Evolutionary conservation across 2,888 invertebrate species (phyloP), one percentile per base, ranked within the genome.

Genomic region (Vanessa cardui): DNA sequence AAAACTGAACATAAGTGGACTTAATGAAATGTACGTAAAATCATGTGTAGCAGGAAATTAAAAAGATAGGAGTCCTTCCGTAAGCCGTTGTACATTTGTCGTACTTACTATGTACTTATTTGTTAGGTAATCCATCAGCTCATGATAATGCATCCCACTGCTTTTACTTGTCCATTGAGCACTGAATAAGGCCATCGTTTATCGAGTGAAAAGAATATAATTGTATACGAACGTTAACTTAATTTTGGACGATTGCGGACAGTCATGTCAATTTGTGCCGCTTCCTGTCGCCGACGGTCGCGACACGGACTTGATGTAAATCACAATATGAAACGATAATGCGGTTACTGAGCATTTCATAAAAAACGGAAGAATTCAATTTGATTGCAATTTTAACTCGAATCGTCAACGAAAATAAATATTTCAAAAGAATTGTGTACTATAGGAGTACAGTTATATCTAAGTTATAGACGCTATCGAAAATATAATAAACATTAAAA

Each of bases 211-310:
- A 72, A 62, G 67, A 73, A 69, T 71, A 64, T 62, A 70, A 71
- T 72, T 72, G 69, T 68, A 62, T 70, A 69, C 72, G 71, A 72
- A 73, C 66, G 71, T 68, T 71, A 74, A 75, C 70, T 70, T 69
- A 66, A 75, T 75, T 72, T 72, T 52, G 67, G 62, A 58, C 68
- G 69, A 70, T 70, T 58, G 71, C 66, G 67, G 72, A 72, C 72
- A 72, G 68, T 72, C 72, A 69, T 70, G 73, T 72, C 73, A 71
- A 73, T 74, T 76, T 72, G 60, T 45, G 68, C 58, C 68, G 59
- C 65, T 70, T 64, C 66, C 73, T 67, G 71, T 64, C 63, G 60
- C 21, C 63, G 52, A 65, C 20, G 56, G 69, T 44, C 59, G 59
- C 58, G 62, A 59, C 33, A 31, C 16, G 26, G 52, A 16, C 21